Conservation (phyloP, 2,113 vertebrate species). For the Anas platyrhynchos region DNA sequence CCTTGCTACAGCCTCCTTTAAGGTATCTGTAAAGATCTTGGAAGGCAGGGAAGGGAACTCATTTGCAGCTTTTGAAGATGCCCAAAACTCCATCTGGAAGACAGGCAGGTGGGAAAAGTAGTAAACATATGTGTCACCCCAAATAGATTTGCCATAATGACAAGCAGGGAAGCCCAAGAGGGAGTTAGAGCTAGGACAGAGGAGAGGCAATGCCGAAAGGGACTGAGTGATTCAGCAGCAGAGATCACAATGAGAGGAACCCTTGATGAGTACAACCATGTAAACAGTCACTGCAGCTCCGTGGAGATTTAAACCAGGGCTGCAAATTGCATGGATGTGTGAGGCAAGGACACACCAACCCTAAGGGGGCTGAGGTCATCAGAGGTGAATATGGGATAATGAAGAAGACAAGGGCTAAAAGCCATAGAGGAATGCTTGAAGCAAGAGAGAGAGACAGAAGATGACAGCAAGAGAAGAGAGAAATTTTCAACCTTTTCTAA, state of each 20-base stretch:
- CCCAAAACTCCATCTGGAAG: neutral
- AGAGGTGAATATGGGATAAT: neutral
- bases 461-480: neutral
- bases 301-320: neutral
- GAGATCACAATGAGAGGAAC: conserved; percentile 37
- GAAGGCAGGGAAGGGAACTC: neutral
- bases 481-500: neutral
- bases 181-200: neutral
- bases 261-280: neutral
- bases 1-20: no score
- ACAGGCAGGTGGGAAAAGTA: neutral
- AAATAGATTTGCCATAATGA: neutral
- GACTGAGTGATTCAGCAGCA: neutral
- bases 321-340: neutral
- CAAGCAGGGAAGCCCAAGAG: neutral
- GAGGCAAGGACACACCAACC: neutral
- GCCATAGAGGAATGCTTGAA: neutral
- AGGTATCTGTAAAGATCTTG: neutral
- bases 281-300: conserved; percentile 35
- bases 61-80: neutral
- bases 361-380: neutral
- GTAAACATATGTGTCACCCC: neutral
- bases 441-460: neutral
- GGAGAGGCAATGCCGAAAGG: neutral
- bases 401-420: neutral